Evolutionary conservation across 2,797 vertebrate genomes (phyloP).

Genomic region (Tolypeutes matacus): DNA sequence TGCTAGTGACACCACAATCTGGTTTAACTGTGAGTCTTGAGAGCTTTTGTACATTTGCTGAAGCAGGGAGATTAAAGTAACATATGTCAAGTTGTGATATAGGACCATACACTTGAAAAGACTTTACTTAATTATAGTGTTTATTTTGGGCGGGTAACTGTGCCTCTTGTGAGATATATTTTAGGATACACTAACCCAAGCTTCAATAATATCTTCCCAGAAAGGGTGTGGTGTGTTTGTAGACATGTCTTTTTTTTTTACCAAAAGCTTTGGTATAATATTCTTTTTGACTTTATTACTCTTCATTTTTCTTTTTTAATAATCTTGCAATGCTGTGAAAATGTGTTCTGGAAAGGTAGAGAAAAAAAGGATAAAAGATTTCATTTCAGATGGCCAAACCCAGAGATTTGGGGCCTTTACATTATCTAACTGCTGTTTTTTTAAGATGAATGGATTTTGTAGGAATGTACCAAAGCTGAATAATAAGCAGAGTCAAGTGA

Average conservation of each 20-base stretch:
- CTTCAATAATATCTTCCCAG: constrained; percentile 68
- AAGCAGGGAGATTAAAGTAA: constrained; percentile 73
- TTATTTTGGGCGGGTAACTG: constrained; percentile 78
- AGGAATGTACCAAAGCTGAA: constrained; percentile 68
- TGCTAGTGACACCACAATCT: constrained; percentile 65
- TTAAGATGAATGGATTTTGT: constrained; percentile 74
- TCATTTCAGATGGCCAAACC: constrained; percentile 78
- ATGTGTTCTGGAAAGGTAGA: constrained; percentile 62
- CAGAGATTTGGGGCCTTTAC: constrained; percentile 77
- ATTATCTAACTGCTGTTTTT: constrained; percentile 73
- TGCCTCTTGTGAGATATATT: constrained; percentile 71
- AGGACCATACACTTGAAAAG: constrained; percentile 71
- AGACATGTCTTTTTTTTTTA: constrained; percentile 69
- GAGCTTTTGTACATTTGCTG: constrained; percentile 72
- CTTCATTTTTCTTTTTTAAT: constrained; percentile 60
- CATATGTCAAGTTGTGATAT: constrained; percentile 56
- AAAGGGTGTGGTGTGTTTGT: constrained; percentile 70
- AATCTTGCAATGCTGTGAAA: constrained; percentile 70
- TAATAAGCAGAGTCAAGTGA: constrained; percentile 62
- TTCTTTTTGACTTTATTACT: constrained; percentile 59
- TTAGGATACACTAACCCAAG: constrained; percentile 65
- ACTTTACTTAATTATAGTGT: constrained; percentile 74
- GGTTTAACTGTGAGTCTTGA: constrained; percentile 36
- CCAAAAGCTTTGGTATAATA: constrained; percentile 61
- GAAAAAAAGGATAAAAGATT: constrained; percentile 67